A percentile compares a stretch with the other conserved stretches of the same genome.
Evolutionary conservation across 2,888 invertebrate genomes (phyloP).

Genomic region (Cryptocheilus praepositus): DNA sequence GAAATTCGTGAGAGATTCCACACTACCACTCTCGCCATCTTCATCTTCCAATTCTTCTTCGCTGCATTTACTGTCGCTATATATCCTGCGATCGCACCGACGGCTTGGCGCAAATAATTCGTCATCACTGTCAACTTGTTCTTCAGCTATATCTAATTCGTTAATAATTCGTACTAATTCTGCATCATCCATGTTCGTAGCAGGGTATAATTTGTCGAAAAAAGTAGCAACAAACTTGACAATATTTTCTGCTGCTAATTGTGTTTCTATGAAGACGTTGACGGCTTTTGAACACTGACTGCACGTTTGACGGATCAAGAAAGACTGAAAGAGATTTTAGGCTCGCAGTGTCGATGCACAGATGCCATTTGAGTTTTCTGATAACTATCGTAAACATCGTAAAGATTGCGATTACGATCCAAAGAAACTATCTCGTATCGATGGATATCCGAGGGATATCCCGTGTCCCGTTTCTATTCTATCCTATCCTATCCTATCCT

Average conservation of each 20-base stretch:
- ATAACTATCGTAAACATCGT: slow-evolving; percentile 29
- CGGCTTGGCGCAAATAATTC: slow-evolving; percentile 27
- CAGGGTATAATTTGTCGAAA: slow-evolving; percentile 12
- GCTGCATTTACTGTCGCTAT: slow-evolving; percentile 26
- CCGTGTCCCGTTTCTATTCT: slow-evolving; percentile 27
- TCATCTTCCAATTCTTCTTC: slow-evolving; percentile 9
- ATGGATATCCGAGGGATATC: slow-evolving; percentile 30
- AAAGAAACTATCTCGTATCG: slow-evolving; percentile 28
- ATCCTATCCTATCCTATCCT: too few species aligned
- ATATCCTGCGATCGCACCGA: slow-evolving; percentile 17
- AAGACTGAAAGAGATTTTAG: slow-evolving; percentile 30
- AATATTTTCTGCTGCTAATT: slow-evolving; percentile 9
- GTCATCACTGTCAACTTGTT: slow-evolving; percentile 19
- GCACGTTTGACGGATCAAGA: slow-evolving; percentile 27
- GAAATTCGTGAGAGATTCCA: slow-evolving; percentile 27
- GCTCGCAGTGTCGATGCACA: slow-evolving; percentile 28
- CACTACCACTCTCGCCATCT: slow-evolving; percentile 20
- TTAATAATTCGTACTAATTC: slow-evolving; percentile 7
- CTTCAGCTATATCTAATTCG: slow-evolving; percentile 12
- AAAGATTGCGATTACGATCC: slow-evolving; percentile 33
- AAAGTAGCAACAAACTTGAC: slow-evolving; percentile 12
- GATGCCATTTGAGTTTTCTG: slow-evolving; percentile 25
- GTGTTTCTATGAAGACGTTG: slow-evolving; percentile 16
- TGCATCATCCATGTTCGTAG: slow-evolving; percentile 8
- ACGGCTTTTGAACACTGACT: slow-evolving; percentile 26